Base-by-base conservation (phyloP, 37 sponge, comb jelly and placozoan genomes). In the Lycopodina hypogea region DNA sequence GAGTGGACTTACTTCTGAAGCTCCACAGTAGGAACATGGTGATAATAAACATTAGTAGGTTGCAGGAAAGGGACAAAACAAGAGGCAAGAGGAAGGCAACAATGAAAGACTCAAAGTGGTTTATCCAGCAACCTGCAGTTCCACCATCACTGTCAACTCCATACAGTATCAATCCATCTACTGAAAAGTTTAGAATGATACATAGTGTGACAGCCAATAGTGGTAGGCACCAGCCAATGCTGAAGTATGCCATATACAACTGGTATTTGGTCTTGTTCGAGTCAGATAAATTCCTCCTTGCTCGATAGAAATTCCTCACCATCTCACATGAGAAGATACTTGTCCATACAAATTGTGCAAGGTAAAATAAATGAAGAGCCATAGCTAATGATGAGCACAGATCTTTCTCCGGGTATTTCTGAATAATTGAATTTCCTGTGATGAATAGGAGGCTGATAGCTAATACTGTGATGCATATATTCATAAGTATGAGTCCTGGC, bases 331-430 rank as follows among this genome's bases (percentile, higher is more conserved):
- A 60, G 56, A 87, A 56, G 19, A 87, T 37, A 30, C 59, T 72
- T 82, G 76, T 87, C 88, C 88, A 87, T 14, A 22, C 53, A 56
- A 87, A 81, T 37, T 80, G 82, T 50, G 75, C 66, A 24, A 87
- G 78, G 38, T 69, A 80, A 12, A 42, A 53, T 76, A 62, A 80
- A 36, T 86, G 87, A 6, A 86, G 75, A 35, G 68, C 26, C 0
- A 86, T 66, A 22, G 75, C 87, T 7, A 78, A 61, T 9, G 62
- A 30, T 6, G 37, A 29, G 32, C 87, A 86, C 23, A 80, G 53
- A 1, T 56, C 22, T 3, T 19, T 22, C 3, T n/a, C 57, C 8
- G 9, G 60, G 19, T 55, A 3, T 11, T 56, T 55, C 6, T 26
- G n/a, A 14, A 51, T 24, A 0, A 73, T 19, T 21, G 81, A 60